Conservation (phyloP, 2,113 vertebrate genomes). For the Dicaeum eximium region DNA sequence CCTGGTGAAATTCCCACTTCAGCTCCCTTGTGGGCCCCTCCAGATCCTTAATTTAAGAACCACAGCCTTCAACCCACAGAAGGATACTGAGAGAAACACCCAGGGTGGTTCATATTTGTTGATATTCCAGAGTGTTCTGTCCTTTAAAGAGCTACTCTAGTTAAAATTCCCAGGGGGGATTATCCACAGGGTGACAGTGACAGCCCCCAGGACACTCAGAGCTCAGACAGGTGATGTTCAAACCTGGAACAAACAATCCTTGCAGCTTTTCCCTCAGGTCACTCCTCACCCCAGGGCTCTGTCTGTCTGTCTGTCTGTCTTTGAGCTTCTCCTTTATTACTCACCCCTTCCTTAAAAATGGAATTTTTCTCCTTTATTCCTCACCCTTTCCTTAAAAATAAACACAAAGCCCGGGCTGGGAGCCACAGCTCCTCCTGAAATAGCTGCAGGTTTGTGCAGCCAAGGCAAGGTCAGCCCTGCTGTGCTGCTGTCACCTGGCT, state of each 20-base stretch:
- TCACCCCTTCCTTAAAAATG: not conserved
- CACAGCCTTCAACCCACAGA: not conserved
- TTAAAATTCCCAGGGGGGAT: not conserved
- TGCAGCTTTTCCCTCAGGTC: not conserved
- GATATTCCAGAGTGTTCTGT: too few relatives aligned
- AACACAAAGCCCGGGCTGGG: not conserved
- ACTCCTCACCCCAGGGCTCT: rapidly evolving
- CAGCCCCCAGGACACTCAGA: not conserved
- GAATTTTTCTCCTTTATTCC: not conserved
- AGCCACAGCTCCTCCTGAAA: not conserved
- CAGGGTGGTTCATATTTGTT: not conserved
- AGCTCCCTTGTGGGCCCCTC: not conserved
- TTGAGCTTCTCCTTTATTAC: not conserved
- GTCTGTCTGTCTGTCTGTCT: not conserved
- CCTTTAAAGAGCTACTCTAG: not conserved
- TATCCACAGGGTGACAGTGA: rapidly evolving
- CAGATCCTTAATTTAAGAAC: not conserved
- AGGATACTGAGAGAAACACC: not conserved
- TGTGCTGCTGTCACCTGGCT: not conserved
- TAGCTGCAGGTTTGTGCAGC: not conserved
- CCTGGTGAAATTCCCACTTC: not conserved
- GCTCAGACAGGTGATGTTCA: not conserved
- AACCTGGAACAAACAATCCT: not conserved
- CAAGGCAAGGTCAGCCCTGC: not conserved
- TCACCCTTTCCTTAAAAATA: not conserved